Evolutionary conservation across 2,797 vertebrate genomes (phyloP).

Genomic region (Manis javanica): DNA sequence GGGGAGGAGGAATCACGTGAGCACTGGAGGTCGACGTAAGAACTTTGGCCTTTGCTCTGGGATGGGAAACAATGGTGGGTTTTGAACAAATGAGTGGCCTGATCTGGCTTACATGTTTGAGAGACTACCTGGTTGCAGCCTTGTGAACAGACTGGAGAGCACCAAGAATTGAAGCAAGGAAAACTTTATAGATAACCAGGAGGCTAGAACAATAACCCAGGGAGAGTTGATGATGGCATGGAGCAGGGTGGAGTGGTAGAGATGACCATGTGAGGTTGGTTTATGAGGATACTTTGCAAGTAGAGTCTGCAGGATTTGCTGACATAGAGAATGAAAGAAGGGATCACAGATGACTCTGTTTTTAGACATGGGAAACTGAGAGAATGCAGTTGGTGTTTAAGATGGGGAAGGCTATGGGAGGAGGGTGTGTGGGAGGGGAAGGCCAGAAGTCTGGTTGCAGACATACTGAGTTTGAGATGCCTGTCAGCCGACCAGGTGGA

Average conservation of each 20-base stretch:
- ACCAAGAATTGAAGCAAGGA: not conserved
- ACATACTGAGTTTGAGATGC: not conserved
- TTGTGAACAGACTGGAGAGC: not conserved
- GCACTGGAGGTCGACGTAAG: not conserved
- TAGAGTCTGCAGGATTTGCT: not conserved
- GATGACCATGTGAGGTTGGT: not conserved
- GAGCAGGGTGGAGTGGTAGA: not conserved
- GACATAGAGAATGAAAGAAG: not conserved
- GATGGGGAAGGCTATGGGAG: not conserved
- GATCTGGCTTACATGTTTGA: not conserved
- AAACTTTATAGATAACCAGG: not conserved
- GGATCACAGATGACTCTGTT: not conserved
- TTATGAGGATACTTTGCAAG: not conserved
- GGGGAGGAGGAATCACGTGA: not conserved
- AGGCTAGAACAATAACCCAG: not conserved
- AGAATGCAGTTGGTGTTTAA: not conserved
- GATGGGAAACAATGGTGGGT: not conserved
- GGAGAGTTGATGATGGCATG: not conserved
- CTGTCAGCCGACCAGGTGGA: not conserved
- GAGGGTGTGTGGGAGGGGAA: not conserved
- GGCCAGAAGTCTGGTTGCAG: not conserved
- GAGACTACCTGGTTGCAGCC: not conserved
- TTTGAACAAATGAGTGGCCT: not conserved
- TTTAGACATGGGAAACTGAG: not conserved
- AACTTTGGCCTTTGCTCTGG: not conserved